Base-by-base conservation (phyloP, 2,888 invertebrate species). In the Hylaea fasciaria region DNA sequence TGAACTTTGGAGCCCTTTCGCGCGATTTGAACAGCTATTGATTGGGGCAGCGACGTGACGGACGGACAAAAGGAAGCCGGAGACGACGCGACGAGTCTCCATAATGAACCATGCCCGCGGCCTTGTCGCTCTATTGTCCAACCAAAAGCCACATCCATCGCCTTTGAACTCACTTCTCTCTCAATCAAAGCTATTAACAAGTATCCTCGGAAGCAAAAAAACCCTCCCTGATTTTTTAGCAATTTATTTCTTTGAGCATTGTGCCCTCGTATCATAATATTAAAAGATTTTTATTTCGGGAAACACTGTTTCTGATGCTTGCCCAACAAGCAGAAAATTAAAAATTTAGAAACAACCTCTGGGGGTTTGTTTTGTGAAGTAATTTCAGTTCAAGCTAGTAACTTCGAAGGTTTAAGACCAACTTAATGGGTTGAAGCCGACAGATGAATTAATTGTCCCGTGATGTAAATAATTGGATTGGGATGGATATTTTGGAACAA, bases 301-400 rank as follows among this genome's bases (percentile, higher is more conserved):
- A 82, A 84, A 83, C 84, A 83, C 65, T 84, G 83, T 77, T 81
- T 71, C 75, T 77, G 82, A 85, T 82, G 81, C 78, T 79, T 82
- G 83, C 71, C 78, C 80, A 85, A 82, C 83, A 76, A 78, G 84
- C 83, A 83, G 87, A 87, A 88, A 87, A 87, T 89, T 85, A 86
- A 85, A 86, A 86, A 80, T 75, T 80, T 81, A 77, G 79, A 81
- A 84, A 80, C 78, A 79, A 77, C 69, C 81, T 72, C 70, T 29
- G 73, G 82, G 76, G 79, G 76, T 77, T 81, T 78, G 77, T 78
- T 83, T 81, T 71, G 72, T 66, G 68, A 74, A 76, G 73, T 73
- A 70, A 78, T 77, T 77, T 81, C 76, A 80, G 74, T 74, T 76
- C 66, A 66, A 71, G 77, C 73, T 74, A 78, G 82, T 80, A 81